Base-by-base conservation (phyloP, 2,113 vertebrate genomes). In the Blennius ocellaris region DNA sequence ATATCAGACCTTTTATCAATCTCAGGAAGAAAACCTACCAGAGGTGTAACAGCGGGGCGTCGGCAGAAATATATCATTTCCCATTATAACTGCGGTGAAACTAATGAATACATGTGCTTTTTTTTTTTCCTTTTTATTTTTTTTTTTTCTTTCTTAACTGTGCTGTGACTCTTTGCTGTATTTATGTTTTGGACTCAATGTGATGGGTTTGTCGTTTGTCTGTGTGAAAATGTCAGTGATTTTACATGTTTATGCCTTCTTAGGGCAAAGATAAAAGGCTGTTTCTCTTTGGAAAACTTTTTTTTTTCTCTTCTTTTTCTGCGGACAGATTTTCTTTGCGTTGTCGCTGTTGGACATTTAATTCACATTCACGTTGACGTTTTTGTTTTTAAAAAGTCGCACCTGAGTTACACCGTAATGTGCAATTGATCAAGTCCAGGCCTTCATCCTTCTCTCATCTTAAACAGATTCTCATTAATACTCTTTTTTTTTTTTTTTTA, bases 21-120 rank as follows among this genome's bases (percentile, higher is more conserved):
- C 94, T 95, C 94, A 94, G 94, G 94, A 94, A 94, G 81, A 92
- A 30, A 89, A 86, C 78, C 57, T 86, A 67, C 72, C 64, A 45
- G 67, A 90, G 71, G 80, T 69, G 65, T 86, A 63, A 76, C 21
- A n/a, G 71, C n/a, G 58, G 78, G 76, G 69, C 60, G 64, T 62
- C 50, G 52, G 55, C 69, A 86, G 74, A 90, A 78, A 84, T 70
- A 64, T 81, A 72, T 71, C 2, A 69, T 73, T 78, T 80, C 72
- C 78, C 81, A 77, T 71, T 52, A 7, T 55, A 72, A 73, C 72
- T 78, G 71, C 69, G 73, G 75, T 83, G 69, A 81, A 86, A 85
- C 73, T 85, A 84, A 88, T 79, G 77, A 64, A 63, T 87, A 77
- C 69, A 58, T 80, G 82, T 75, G 73, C 79, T 82, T 44, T 78